Evolutionary conservation across 2,797 vertebrate genomes (phyloP).

Genomic region (Balearica regulorum): DNA sequence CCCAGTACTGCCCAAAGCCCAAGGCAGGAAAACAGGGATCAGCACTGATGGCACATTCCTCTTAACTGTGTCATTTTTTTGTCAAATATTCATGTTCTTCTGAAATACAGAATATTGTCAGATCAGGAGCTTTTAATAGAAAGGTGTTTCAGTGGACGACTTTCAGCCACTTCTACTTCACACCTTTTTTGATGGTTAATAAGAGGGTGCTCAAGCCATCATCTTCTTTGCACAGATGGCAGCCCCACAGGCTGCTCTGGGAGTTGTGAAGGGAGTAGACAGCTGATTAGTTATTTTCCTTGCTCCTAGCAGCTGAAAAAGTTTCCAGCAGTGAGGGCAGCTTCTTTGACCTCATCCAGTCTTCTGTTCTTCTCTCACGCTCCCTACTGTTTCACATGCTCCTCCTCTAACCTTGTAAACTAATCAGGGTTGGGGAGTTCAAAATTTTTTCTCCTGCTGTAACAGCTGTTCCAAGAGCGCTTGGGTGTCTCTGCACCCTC

Average conservation of each 20-base stretch:
- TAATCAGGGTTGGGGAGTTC: not conserved
- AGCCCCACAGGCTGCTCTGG: not conserved
- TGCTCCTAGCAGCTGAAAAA: not conserved
- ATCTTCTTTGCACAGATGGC: not conserved
- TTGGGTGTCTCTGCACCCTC: not conserved
- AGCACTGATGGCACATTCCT: not conserved
- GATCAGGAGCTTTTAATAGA: not conserved
- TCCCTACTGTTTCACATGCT: not conserved
- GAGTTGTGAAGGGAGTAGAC: not conserved
- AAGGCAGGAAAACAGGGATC: not conserved
- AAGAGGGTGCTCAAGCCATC: not conserved
- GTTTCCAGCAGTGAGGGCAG: not conserved
- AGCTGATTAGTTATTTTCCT: conserved; percentile 5
- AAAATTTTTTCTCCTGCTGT: not conserved
- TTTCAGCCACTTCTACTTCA: not conserved
- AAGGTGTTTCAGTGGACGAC: not conserved
- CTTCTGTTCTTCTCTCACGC: not conserved
- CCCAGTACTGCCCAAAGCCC: not conserved
- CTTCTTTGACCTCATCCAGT: conserved; percentile 3
- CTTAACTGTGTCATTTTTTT: not conserved
- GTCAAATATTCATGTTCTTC: not conserved
- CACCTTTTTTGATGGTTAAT: not conserved
- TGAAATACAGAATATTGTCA: not conserved
- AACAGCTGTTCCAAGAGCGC: not conserved
- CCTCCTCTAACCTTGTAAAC: not conserved